These are phyloP conservation scores for Eonycteris spelaea DNA, from an alignment of 2,113 vertebrate genomes.

Conservation along the genomic window DNA sequence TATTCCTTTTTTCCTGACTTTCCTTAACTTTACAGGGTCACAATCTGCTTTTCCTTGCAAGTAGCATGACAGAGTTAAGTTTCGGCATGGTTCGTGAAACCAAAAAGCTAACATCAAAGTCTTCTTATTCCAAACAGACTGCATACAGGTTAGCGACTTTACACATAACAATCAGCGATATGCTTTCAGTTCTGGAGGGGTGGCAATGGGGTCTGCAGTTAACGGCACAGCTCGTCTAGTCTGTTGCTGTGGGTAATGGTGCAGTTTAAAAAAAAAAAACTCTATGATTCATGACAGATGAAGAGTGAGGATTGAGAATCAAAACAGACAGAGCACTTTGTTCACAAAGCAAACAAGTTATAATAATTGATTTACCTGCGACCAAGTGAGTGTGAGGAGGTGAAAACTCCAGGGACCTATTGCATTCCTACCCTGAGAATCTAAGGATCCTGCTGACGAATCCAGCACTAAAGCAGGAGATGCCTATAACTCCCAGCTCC, in stretches of 20 bases:
- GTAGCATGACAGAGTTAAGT: not conserved
- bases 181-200: not conserved
- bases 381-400: not conserved
- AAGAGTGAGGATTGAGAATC: not conserved
- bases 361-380: not conserved
- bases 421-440: not conserved
- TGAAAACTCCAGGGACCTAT: not conserved
- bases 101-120: not conserved
- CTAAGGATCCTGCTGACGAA: not conserved
- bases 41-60: not conserved
- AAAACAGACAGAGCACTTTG: not conserved
- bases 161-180: constrained; percentile 21
- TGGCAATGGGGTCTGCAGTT: not conserved
- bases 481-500: not conserved
- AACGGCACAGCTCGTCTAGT: constrained; percentile 15
- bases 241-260: not conserved
- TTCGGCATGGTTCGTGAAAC: not conserved
- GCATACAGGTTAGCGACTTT: not conserved
- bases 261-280: constrained; percentile 16
- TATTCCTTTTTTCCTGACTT: not conserved
- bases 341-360: constrained; percentile 23
- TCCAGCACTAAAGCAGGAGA: not conserved
- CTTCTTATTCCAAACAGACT: not conserved
- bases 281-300: not conserved
- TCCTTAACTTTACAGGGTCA: not conserved